These are phyloP conservation scores for Sphenodon punctatus DNA, from an alignment of 2,797 vertebrate species.

Conservation along the genomic window DNA sequence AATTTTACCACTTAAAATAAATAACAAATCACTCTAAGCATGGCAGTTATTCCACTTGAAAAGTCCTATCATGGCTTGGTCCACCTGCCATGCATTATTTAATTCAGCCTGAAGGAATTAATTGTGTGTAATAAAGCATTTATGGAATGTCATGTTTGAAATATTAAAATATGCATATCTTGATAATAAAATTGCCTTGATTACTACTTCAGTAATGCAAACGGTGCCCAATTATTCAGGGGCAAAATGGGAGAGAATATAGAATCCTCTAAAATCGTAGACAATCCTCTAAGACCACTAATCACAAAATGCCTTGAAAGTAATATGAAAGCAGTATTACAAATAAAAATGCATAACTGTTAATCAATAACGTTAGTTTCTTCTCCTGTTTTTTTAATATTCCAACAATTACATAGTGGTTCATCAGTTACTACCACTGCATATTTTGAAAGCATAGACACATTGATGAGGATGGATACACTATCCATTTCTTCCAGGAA, in stretches of 20 bases:
- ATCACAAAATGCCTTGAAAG: too few species aligned
- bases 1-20: conserved; percentile 2
- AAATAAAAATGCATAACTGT: too few species aligned
- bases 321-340: too few species aligned
- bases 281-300: too few species aligned
- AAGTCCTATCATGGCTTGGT: conserved; percentile 20
- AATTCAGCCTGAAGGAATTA: not conserved
- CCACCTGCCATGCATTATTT: not conserved
- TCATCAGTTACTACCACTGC: too few species aligned
- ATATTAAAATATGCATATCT: not conserved
- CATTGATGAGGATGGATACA: not conserved
- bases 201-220: not conserved
- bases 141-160: not conserved
- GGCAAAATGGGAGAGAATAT: not conserved
- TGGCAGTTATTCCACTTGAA: conserved; percentile 16
- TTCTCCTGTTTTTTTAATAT: too few species aligned
- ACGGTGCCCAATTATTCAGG: too few species aligned
- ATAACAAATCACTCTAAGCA: not conserved
- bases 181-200: not conserved
- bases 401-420: too few species aligned
- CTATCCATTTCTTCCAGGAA: not conserved
- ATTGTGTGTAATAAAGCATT: not conserved
- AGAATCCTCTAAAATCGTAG: not conserved
- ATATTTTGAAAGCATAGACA: too few species aligned
- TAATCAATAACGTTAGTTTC: too few species aligned